A percentile compares a stretch with the other conserved stretches of the same genome.
These are phyloP conservation scores for Erpornis zantholeuca DNA, from an alignment of 2,113 vertebrate genomes.

Conservation along the genomic window DNA sequence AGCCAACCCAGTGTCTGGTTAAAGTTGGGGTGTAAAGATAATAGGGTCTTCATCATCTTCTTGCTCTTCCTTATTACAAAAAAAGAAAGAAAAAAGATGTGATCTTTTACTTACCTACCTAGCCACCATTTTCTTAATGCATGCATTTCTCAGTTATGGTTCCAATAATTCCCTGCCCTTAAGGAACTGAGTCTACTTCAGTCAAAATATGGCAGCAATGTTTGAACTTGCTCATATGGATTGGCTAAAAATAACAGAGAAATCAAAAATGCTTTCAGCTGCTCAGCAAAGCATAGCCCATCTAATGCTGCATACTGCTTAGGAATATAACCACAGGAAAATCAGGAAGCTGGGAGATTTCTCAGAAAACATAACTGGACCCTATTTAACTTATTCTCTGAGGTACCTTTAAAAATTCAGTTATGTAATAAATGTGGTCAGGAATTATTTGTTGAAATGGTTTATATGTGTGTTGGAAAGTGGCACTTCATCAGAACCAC, in stretches of 20 bases:
- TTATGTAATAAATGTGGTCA: background rate
- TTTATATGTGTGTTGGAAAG: background rate
- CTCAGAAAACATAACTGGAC: background rate
- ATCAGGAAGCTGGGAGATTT: background rate
- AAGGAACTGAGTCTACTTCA: background rate
- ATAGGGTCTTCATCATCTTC: background rate
- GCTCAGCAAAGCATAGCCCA: background rate
- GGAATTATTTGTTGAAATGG: background rate
- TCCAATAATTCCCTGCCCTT: background rate
- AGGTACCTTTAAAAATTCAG: background rate
- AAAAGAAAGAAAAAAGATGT: background rate
- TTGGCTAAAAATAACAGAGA: background rate
- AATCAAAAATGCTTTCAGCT: background rate
- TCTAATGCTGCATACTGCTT: background rate
- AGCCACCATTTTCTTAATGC: background rate
- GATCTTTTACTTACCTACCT: background rate
- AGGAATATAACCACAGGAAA: background rate
- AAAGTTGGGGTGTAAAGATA: background rate
- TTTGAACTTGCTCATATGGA: background rate
- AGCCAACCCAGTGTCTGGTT: background rate
- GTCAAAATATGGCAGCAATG: background rate
- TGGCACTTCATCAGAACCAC: background rate
- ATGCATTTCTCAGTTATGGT: background rate
- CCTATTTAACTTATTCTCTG: background rate
- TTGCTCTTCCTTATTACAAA: background rate